Conservation (phyloP, 1,140 invertebrate genomes). For the Penaeus vannamei region DNA sequence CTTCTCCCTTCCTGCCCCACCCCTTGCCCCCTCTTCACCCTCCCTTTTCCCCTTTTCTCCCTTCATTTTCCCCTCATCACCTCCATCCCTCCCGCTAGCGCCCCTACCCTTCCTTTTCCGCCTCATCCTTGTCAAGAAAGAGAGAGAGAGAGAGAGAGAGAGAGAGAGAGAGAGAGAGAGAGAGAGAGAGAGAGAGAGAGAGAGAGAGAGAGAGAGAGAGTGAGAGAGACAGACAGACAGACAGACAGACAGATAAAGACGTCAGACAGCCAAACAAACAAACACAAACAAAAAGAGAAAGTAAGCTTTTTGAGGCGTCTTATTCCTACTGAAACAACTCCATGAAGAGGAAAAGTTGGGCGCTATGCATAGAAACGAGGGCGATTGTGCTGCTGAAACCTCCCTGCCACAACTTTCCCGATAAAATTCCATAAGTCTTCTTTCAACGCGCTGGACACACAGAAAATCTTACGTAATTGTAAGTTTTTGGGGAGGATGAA, state of each 20-base stretch:
- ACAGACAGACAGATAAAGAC: not conserved
- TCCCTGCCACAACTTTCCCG: no score
- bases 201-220: not conserved
- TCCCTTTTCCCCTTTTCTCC: not conserved
- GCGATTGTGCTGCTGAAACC: no score
- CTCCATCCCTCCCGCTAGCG: not conserved
- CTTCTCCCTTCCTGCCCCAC: no score
- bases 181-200: not conserved
- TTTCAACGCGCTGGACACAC: no score
- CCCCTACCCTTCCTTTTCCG: not conserved
- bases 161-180: not conserved
- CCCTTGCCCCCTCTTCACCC: no score
- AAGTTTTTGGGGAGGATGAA: no score
- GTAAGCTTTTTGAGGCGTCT: no score
- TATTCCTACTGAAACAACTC: no score
- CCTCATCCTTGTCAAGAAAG: not conserved
- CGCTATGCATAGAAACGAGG: no score
- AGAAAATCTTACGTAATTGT: no score
- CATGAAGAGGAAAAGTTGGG: no score
- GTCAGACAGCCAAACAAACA: not conserved
- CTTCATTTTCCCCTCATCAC: not conserved
- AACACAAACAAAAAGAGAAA: slow-evolving; percentile 7
- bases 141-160: not conserved
- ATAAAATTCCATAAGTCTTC: no score
- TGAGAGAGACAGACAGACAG: not conserved